Evolutionary conservation across 2,113 vertebrate genomes (phyloP).

Genomic region (Manacus vitellinus): DNA sequence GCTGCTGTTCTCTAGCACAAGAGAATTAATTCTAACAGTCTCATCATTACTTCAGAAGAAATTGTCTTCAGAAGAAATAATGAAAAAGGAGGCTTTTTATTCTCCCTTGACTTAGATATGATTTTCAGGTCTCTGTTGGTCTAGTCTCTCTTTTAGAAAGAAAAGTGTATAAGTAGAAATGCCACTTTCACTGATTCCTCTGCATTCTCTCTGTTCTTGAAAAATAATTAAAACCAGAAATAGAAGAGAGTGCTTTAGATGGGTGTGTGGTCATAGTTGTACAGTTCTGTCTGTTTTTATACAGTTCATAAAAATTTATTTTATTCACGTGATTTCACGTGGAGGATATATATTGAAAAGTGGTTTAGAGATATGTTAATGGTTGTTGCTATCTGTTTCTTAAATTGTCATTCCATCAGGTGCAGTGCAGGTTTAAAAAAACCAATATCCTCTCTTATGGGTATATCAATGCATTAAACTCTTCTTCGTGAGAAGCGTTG

Average conservation of each 20-base stretch:
- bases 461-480: constrained; percentile 35
- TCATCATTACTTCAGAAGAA: constrained; percentile 41
- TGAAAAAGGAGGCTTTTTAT: constrained; percentile 37
- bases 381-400: background rate
- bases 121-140: background rate
- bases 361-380: constrained; percentile 16
- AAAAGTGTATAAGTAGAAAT: background rate
- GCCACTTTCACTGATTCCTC: background rate
- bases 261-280: background rate
- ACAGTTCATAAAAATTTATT: constrained; percentile 7
- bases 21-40: constrained; percentile 22
- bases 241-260: background rate
- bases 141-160: background rate
- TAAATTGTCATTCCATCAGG: background rate
- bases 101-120: constrained; percentile 17
- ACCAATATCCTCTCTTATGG: constrained; percentile 11
- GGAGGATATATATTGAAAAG: background rate
- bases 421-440: background rate
- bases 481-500: constrained; percentile 27
- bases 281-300: background rate
- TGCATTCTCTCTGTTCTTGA: background rate
- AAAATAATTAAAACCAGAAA: constrained; percentile 52
- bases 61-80: constrained; percentile 30
- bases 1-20: background rate
- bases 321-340: background rate